Evolutionary conservation across 2,113 vertebrate species (phyloP).

Genomic region (Bubo bubo): DNA sequence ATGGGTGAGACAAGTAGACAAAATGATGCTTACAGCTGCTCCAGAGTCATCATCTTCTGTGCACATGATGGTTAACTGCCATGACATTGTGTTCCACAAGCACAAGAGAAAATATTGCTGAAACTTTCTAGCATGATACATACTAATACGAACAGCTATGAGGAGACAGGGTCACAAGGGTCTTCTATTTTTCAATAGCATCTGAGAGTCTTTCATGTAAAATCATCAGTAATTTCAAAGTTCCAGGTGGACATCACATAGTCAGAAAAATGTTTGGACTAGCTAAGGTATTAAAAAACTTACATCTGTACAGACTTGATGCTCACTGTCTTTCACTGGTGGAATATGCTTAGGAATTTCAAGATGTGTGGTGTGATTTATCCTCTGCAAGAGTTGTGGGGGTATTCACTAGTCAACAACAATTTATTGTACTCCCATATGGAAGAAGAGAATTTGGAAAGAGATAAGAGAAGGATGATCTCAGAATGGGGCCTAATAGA

Average conservation of each 20-base stretch:
- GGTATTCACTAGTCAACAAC: constrained; percentile 32
- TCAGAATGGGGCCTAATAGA: constrained; percentile 1
- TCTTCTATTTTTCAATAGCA: not conserved
- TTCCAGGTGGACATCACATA: not conserved
- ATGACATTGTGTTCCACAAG: not conserved
- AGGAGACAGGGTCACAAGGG: not conserved
- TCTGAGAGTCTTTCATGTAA: not conserved
- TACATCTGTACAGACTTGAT: not conserved
- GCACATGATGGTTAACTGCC: not conserved
- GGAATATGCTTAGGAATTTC: not conserved
- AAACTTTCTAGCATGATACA: fast-evolving
- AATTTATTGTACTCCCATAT: constrained; percentile 49
- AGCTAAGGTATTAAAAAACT: not conserved
- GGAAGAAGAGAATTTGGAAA: constrained; percentile 39
- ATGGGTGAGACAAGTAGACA: not conserved
- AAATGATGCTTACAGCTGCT: not conserved
- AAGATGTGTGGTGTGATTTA: constrained; percentile 37
- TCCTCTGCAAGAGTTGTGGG: not conserved
- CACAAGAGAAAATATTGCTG: not conserved
- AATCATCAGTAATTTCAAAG: not conserved
- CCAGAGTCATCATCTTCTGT: not conserved
- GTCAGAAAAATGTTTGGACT: not conserved
- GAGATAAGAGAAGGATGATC: constrained; percentile 39
- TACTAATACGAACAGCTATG: not conserved
- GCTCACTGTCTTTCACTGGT: not conserved